phyloP scores from a whole-genome alignment of 2,888 invertebrate species.

The Megastigmus dorsalis region DNA sequence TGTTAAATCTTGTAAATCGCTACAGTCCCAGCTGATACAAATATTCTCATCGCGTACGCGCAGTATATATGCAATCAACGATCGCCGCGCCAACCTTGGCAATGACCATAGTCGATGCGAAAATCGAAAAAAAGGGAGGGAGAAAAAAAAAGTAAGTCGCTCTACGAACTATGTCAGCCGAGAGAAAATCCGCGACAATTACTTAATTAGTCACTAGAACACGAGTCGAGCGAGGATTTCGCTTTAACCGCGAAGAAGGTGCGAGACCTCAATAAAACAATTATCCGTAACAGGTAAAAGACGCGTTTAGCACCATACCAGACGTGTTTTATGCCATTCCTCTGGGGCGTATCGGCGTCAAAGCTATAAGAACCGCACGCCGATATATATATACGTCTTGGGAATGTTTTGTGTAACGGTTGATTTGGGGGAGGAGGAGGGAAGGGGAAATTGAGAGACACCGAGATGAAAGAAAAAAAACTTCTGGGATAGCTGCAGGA shows the following conservation, averaged over 20 bases:
- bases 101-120: constrained; percentile 3
- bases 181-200: constrained; percentile 39
- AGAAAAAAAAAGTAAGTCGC: constrained; percentile 31
- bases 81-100: constrained; percentile 12
- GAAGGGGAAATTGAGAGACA: not conserved
- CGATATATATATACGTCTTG: no score
- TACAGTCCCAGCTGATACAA: not conserved
- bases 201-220: constrained; percentile 31
- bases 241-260: not conserved
- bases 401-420: constrained; percentile 13
- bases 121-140: no score
- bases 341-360: no score
- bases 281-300: constrained; percentile 4
- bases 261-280: constrained; percentile 48
- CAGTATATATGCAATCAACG: not conserved
- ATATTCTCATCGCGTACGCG: not conserved
- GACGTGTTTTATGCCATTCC: constrained; percentile 1
- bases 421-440: not conserved
- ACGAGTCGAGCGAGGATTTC: not conserved
- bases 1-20: no score
- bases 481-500: no score
- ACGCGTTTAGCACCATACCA: not conserved
- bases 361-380: no score
- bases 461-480: not conserved
- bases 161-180: constrained; percentile 38